Base-by-base conservation (phyloP, 2,797 vertebrate species). In the Paramormyrops hopkinsi region DNA sequence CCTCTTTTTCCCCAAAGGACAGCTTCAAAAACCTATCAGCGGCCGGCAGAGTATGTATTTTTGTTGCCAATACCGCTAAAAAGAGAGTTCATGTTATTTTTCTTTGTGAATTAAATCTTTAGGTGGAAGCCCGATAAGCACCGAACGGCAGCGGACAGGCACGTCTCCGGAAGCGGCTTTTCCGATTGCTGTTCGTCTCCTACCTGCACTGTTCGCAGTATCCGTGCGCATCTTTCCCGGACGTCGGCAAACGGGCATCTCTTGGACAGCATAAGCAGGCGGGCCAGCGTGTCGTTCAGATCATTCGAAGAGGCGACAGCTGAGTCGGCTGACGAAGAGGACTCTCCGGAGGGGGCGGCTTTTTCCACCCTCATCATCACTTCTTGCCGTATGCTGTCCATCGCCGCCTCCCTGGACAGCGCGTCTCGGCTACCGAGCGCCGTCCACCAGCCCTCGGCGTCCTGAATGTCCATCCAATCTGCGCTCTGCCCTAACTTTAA, bases 251-350 rank as follows among this genome's bases (percentile, higher is more conserved):
- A 98, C 51, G 98, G 98, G 90, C 98, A 99, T 11, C 97, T 95
- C 92, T 95, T 97, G 94, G 98, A 97, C 1, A 99, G 96, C 97
- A 98, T 97, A 86, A 99, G 97, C 88, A 99, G 94, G 0, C 96
- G 97, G 62, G 96, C 97, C 92, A 99, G 94, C 90, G 95, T 93
- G 91, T 94, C 93, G 85, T 97, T 97, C 92, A 99, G 93, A 46
- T 96, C 96, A 41, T 95, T 96, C 90, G 90, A 88, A 25, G 88
- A 41, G 44, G 91, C 90, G 89, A 90, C 89, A 54, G 88, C 90
- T 0, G 88, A 91, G 11, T 92, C 91, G 1, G 91, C 90, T 0
- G 93, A 62, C 0, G 88, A 92, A 0, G 90, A 88, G 0, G 90
- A 89, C 4, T 89, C 94, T 87, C 88, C 89, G 2, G 92, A 88